A percentile compares a stretch with the other conserved stretches of the same genome.
Conservation (phyloP, 2,888 invertebrate genomes). For the Oxytorus armatus region DNA sequence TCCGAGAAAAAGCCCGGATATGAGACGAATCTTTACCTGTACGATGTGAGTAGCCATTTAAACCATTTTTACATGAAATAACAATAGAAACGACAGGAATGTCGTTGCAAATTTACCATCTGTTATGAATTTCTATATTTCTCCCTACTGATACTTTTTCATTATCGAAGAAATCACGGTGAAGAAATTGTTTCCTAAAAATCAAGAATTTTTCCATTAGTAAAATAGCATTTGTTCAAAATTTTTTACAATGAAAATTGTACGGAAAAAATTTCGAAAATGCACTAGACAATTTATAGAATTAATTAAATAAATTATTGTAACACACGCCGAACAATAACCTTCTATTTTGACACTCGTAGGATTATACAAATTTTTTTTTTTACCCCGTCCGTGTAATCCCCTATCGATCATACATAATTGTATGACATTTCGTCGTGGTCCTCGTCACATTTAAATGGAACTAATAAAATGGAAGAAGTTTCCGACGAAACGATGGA, state of each 20-base stretch:
- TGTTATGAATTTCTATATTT: no score
- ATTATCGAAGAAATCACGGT: no score
- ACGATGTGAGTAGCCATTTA: constrained; percentile 91
- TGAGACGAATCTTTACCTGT: constrained; percentile 95
- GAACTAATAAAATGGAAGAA: background rate
- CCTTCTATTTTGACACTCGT: background rate
- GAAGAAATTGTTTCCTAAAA: constrained; percentile 3
- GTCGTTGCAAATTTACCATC: no score
- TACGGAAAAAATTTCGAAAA: no score
- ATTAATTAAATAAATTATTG: background rate
- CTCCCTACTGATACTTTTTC: no score
- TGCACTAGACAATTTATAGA: no score
- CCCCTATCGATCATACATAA: background rate
- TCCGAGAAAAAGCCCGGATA: constrained; percentile 90
- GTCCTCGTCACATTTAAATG: background rate
- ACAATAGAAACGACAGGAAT: no score
- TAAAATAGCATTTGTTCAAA: background rate
- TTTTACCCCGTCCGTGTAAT: no score
- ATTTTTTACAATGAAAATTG: background rate
- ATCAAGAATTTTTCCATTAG: background rate
- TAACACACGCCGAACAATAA: no score
- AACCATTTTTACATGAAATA: constrained; percentile 3
- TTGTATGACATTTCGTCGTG: background rate
- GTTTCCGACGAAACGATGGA: background rate
- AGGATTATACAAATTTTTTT: background rate